Conservation (phyloP, 2,888 invertebrate genomes). For the Tetramorium bicarinatum region DNA sequence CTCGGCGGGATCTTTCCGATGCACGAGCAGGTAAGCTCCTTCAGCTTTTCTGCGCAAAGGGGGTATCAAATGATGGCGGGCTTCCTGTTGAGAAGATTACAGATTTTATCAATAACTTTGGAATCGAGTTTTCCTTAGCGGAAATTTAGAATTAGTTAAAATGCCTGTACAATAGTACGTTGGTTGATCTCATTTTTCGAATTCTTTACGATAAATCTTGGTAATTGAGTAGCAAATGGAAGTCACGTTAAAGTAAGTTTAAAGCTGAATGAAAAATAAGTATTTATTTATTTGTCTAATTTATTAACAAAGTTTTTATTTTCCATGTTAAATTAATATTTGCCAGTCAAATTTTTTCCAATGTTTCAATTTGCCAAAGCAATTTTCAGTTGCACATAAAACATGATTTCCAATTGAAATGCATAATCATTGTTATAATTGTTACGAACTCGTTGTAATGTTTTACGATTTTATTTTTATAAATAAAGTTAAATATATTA, state of each 20-base stretch:
- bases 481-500: not conserved
- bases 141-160: not conserved
- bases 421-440: not conserved
- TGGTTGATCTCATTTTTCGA: not conserved
- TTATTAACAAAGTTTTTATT: not conserved
- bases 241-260: not conserved
- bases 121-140: not conserved
- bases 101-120: not conserved
- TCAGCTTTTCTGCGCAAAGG: not conserved
- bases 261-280: not conserved
- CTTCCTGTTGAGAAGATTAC: not conserved
- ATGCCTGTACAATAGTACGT: not conserved
- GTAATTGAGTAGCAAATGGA: not conserved
- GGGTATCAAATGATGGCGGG: not conserved
- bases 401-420: not conserved
- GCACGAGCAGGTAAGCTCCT: constrained; percentile 87
- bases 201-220: not conserved
- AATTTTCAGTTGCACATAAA: not conserved
- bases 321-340: not conserved
- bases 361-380: not conserved
- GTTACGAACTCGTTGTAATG: not conserved
- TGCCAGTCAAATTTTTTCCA: not conserved
- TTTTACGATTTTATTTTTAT: not conserved
- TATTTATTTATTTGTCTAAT: not conserved
- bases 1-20: constrained; percentile 91